These are phyloP conservation scores for Homarus americanus DNA, from an alignment of 1,140 invertebrate species.

Conservation along the genomic window DNA sequence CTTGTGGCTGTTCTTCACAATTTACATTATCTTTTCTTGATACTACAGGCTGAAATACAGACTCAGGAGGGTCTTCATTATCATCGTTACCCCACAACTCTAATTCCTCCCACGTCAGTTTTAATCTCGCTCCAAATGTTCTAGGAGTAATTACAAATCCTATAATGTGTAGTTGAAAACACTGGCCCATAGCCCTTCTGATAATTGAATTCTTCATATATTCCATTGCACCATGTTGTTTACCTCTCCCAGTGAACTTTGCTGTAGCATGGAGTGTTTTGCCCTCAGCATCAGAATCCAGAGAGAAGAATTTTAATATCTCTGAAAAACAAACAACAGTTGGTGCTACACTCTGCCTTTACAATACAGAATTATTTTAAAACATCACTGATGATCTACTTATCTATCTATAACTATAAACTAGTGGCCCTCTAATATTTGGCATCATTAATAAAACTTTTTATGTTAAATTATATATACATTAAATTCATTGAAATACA, in stretches of 20 bases:
- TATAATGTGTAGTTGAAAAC: constrained; percentile 68
- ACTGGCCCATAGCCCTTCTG: constrained; percentile 59
- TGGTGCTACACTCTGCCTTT: background rate
- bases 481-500: too few species aligned
- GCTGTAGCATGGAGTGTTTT: constrained; percentile 38
- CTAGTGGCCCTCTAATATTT: too few species aligned
- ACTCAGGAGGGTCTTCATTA: constrained; percentile 53
- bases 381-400: too few species aligned
- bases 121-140: constrained; percentile 75
- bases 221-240: constrained; percentile 36
- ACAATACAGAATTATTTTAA: too few species aligned
- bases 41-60: background rate
- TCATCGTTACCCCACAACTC: constrained; percentile 74
- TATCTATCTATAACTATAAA: too few species aligned
- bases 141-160: constrained; percentile 75
- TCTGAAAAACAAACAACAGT: constrained; percentile 35
- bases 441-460: too few species aligned
- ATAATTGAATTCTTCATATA: constrained; percentile 71
- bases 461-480: too few species aligned
- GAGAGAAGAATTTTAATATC: constrained; percentile 3
- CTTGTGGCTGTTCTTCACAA: background rate
- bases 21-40: background rate
- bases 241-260: constrained; percentile 57
- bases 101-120: constrained; percentile 65
- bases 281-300: constrained; percentile 16